Evolutionary conservation across 2,113 vertebrate species (phyloP), one percentile per base, ranked within the genome.

Genomic region (Pipra filicauda): DNA sequence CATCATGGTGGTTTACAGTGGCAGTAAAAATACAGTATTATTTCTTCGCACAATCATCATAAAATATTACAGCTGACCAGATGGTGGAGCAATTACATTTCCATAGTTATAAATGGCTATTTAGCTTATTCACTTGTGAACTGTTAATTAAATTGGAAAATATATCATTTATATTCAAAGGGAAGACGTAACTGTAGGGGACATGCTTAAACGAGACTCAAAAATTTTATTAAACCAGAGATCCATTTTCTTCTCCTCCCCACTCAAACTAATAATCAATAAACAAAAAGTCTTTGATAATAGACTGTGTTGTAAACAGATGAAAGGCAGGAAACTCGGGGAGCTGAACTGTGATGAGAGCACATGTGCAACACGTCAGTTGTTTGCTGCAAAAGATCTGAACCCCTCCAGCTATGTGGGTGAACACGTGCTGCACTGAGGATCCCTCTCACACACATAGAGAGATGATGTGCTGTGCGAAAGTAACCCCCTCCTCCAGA

Each of bases 1-100:
- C 55, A 52, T 52, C 52, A 75, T 91, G 74, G 83, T 82, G 77
- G 89, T 66, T 94, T 92, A 87, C 59, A 52, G 46, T 20, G 46
- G 43, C 6, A 15, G 39, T 39, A 90, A 85, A 75, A 91, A 76
- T 91, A 58, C 24, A 62, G 77, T 58, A 85, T 59, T 95, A 24
- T 91, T 97, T 97, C 54, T 86, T 97, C 91, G 88, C 94, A 73
- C 85, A 89, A 62, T 93, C 93, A 43, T 96, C 78, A 97, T 97
- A 97, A 98, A 97, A 97, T 98, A 95, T 98, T 98, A 83, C 87
- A 95, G 97, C 98, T 98, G 98, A 98, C 98, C 98, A 98, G 98
- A 97, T 98, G 98, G 98, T 98, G 98, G 98, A 98, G 98, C 98
- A 98, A 96, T 98, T 98, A 98, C 98, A 98, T 98, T 98, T 98